Conservation (phyloP, 2,797 vertebrate genomes). For the Mormyrops boulengeri region DNA sequence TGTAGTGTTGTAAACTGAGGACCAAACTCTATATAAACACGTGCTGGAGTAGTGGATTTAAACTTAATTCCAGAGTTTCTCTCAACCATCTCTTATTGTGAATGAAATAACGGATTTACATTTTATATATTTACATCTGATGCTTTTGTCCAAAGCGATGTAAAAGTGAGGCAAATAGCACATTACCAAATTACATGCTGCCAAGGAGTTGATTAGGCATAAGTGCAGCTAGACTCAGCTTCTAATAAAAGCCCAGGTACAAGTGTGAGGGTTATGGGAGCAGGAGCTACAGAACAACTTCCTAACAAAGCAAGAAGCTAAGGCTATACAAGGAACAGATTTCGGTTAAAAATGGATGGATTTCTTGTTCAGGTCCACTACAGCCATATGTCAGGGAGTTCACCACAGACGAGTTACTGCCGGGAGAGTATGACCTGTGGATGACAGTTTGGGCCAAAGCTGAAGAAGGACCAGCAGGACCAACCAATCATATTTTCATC, state of each 20-base stretch:
- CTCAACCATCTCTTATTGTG: background rate
- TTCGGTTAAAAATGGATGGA: background rate
- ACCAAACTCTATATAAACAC: background rate
- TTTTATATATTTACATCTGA: background rate
- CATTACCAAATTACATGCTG: background rate
- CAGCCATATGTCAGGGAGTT: slow-evolving; percentile 22
- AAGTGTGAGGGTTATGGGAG: background rate
- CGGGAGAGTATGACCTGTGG: slow-evolving; percentile 60
- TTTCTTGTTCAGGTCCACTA: slow-evolving; percentile 3
- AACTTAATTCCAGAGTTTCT: background rate
- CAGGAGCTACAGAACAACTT: background rate
- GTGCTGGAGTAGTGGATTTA: background rate
- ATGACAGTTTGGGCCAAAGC: slow-evolving; percentile 66
- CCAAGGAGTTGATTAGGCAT: background rate
- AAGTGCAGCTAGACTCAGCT: background rate
- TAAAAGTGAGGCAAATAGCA: background rate
- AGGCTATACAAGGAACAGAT: background rate
- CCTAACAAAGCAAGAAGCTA: no score
- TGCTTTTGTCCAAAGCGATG: background rate
- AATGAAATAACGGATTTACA: background rate
- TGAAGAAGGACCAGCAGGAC: slow-evolving; percentile 62
- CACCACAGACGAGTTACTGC: slow-evolving; percentile 29
- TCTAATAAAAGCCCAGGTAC: background rate
- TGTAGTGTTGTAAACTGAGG: background rate
- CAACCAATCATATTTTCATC: background rate